Percentiles rank a stretch among this genome's conserved stretches.
Evolutionary conservation across 2,113 vertebrate genomes (phyloP).

Genomic region (Salminus brasiliensis): DNA sequence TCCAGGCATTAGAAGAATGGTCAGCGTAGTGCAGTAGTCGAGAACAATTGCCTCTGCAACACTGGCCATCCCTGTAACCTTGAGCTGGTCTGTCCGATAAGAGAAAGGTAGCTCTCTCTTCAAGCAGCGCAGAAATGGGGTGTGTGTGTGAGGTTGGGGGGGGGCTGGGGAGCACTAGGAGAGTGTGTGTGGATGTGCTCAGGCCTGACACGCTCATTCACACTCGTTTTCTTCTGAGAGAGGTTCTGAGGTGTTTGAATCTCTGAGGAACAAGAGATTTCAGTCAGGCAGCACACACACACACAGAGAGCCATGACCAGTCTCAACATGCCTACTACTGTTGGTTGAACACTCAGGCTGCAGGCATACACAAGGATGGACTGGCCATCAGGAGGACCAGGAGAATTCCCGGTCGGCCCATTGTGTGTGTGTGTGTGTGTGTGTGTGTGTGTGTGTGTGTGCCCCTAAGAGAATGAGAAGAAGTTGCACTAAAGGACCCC

Average conservation of each 20-base stretch:
- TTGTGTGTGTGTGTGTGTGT: too few relatives aligned
- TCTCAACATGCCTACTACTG: conserved; percentile 25
- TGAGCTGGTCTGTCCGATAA: conserved; percentile 36
- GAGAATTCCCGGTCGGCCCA: neutral
- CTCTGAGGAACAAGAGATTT: conserved; percentile 9
- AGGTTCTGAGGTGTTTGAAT: conserved; percentile 1
- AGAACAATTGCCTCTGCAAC: neutral
- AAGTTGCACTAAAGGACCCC: too few relatives aligned
- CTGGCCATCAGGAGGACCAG: too few relatives aligned
- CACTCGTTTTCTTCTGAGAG: neutral
- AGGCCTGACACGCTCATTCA: conserved; percentile 22
- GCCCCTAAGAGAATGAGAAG: too few relatives aligned
- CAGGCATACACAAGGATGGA: neutral
- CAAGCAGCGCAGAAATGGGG: neutral
- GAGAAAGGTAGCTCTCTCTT: neutral
- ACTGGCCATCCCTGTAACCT: conserved; percentile 2
- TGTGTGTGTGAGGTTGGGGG: neutral
- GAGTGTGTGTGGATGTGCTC: neutral
- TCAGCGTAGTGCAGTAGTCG: neutral
- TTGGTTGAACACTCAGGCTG: neutral
- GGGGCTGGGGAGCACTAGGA: neutral
- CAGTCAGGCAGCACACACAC: conserved; percentile 1
- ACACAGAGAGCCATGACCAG: conserved; percentile 22
- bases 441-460: too few relatives aligned
- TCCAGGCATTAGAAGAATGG: neutral